Conservation (phyloP, 35 echinoderm and acorn worm species). For the Anneissia japonica region DNA sequence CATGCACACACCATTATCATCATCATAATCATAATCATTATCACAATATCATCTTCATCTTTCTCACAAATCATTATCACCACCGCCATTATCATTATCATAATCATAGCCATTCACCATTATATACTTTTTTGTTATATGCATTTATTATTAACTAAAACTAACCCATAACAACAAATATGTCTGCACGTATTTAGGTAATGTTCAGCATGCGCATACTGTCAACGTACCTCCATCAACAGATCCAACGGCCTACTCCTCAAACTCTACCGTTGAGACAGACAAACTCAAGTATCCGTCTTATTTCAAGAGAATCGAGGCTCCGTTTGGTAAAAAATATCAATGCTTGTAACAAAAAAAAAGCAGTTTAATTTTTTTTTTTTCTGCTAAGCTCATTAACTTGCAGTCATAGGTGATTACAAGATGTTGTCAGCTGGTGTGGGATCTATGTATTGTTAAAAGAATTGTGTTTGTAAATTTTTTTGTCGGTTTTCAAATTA, state of each 20-base stretch:
- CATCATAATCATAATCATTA: neutral
- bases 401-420: no score
- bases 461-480: no score
- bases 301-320: neutral
- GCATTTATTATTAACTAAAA: neutral
- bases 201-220: neutral
- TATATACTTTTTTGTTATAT: neutral
- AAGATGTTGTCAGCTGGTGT: no score
- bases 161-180: neutral
- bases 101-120: no score
- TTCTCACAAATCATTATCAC: neutral
- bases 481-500: no score
- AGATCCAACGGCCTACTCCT: no score
- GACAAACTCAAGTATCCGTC: neutral
- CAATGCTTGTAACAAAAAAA: no score
- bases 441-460: no score
- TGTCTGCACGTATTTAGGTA: neutral
- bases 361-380: no score
- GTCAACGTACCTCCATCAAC: neutral
- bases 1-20: neutral
- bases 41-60: neutral
- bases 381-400: no score
- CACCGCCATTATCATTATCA: no score
- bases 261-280: neutral
- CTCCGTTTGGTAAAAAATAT: neutral